phyloP scores from a whole-genome alignment of 2,113 vertebrate species.

The Agelaius tricolor region DNA sequence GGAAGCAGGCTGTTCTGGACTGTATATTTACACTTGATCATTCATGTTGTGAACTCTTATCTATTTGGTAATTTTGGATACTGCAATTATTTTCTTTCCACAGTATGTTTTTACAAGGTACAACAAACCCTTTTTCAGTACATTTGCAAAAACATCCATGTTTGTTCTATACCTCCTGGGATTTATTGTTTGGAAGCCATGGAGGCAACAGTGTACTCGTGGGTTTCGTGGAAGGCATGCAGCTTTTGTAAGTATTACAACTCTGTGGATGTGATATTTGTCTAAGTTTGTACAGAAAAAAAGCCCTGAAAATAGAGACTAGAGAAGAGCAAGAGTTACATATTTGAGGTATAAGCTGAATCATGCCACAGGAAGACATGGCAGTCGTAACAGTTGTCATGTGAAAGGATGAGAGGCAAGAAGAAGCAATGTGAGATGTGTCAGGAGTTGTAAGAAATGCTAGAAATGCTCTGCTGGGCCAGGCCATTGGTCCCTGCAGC shows the following conservation, averaged over 20 bases:
- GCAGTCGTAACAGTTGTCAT: neutral
- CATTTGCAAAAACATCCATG: slow-evolving; percentile 97
- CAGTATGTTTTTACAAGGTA: slow-evolving; percentile 96
- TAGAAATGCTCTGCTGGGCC: neutral
- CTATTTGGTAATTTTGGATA: slow-evolving; percentile 13
- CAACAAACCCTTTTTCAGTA: slow-evolving; percentile 98
- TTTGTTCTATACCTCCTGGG: slow-evolving; percentile 94
- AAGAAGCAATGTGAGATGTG: neutral
- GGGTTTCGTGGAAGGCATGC: slow-evolving; percentile 81
- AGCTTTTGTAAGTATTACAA: slow-evolving; percentile 83
- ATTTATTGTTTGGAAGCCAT: slow-evolving; percentile 95
- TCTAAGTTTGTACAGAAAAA: neutral
- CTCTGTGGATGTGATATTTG: neutral
- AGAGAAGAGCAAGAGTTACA: neutral
- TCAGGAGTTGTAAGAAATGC: neutral
- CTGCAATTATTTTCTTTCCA: slow-evolving; percentile 52
- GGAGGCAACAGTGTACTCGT: slow-evolving; percentile 92
- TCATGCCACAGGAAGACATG: neutral
- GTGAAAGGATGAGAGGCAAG: neutral
- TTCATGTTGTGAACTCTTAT: neutral
- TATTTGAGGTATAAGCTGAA: neutral
- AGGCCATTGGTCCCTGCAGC: neutral
- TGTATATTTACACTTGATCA: neutral
- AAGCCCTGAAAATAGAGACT: neutral
- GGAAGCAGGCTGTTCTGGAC: neutral